Evolutionary conservation across 37 sponge, comb jelly and placozoan genomes (phyloP).

Genomic region (Bolinopsis microptera): DNA sequence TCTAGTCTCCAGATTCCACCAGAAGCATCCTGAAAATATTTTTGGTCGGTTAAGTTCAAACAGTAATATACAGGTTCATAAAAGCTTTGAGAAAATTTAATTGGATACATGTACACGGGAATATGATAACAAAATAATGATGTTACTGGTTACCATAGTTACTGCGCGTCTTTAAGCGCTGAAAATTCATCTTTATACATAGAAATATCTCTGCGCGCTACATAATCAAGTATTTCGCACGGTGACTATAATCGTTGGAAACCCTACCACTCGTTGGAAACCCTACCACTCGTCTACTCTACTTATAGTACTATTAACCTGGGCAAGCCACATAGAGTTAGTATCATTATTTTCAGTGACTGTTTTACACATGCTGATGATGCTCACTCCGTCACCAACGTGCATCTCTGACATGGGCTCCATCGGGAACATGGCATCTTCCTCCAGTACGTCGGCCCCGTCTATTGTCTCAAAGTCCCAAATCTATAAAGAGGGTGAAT

Average conservation of each 20-base stretch:
- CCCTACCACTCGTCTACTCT: too few relatives aligned
- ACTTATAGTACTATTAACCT: slow-evolving; percentile 53
- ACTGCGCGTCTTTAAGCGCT: background rate
- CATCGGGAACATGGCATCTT: slow-evolving; percentile 90
- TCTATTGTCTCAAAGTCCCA: slow-evolving; percentile 99
- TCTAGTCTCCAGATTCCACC: slow-evolving; percentile 97
- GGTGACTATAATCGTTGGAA: too few relatives aligned
- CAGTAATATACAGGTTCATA: too few relatives aligned
- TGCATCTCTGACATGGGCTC: slow-evolving; percentile 94
- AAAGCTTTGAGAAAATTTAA: too few relatives aligned
- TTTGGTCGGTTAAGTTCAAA: too few relatives aligned
- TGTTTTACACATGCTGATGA: slow-evolving; percentile 41
- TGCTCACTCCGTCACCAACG: slow-evolving; percentile 66
- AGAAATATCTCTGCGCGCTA: background rate
- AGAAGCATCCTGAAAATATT: slow-evolving; percentile 74
- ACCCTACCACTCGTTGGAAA: too few relatives aligned
- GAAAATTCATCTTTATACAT: background rate
- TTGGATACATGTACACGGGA: too few relatives aligned
- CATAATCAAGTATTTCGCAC: background rate
- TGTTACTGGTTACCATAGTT: background rate
- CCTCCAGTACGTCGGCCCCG: slow-evolving; percentile 95
- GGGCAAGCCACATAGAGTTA: slow-evolving; percentile 93
- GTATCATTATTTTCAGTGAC: slow-evolving; percentile 72
- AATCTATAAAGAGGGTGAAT: slow-evolving; percentile 68
- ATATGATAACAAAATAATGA: too few relatives aligned